Evolutionary conservation across 2,888 invertebrate genomes (phyloP), one percentile per base, ranked within the genome.

Genomic region (Anorthoa munda): DNA sequence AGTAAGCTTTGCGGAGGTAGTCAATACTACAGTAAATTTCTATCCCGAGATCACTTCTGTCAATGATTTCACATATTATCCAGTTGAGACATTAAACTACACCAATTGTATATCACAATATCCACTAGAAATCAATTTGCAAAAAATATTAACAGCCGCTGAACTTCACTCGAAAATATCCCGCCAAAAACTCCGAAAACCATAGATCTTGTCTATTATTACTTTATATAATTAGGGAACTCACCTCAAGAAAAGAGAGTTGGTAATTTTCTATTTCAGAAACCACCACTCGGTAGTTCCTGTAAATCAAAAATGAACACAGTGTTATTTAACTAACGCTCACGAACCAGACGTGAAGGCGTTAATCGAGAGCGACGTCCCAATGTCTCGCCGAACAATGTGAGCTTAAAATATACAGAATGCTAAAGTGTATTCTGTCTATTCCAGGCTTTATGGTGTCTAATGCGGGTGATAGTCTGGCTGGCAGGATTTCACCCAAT

Each of bases 381-480:
- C 3, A 26, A 66, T 50, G 45, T 50, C 48, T 66, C 26, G 51
- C 5, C 45, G 45, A 51, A 77, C 39, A 50, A 64, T 60, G 76
- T 53, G 58, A 55, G 72, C 53, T 66, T 72, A 53, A 77, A 77
- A 64, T 66, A 50, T 23, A 66, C 53, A 50, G 66, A 72, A 77
- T 21, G 21, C 18, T 21, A 48, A 58, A 63, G 48, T 56, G 13
- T 75, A 21, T 65, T 68, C 39, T 50, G 23, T 50, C 12, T 59
- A 59, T 64, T 63, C 53, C n/a, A 45, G 58, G 58, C 53, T 66
- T 46, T 50, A 56, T 13, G 3, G 45, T 31, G 26, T 26, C 53
- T 26, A 61, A 61, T 48, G 48, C 50, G 23, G 26, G 13, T 2
- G 13, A 51, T 66, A 56, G 56, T 48, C 21, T 56, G 31, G n/a